A percentile compares a stretch with the other conserved stretches of the same genome.
phyloP scores from a whole-genome alignment of 2,888 invertebrate genomes.

The Pocota personata region DNA sequence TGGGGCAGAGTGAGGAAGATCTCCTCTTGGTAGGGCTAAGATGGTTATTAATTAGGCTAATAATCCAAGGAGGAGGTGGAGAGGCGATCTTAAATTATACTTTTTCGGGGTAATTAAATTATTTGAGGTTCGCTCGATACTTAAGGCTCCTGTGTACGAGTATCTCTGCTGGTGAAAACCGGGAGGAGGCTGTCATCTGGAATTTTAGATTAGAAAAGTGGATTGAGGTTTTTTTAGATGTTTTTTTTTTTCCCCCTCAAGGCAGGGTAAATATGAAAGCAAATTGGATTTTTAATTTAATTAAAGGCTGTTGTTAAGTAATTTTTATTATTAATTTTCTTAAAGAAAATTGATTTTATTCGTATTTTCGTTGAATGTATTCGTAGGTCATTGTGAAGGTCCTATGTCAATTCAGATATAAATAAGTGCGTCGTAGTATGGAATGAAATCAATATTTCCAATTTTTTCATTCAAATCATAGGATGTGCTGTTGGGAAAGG shows the following conservation, averaged over 20 bases:
- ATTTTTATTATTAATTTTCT: slow-evolving; percentile 1
- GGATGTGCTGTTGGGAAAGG: too few relatives aligned
- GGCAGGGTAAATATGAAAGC: neutral
- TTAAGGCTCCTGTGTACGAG: slow-evolving; percentile 23
- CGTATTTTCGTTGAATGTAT: neutral
- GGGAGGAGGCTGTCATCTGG: slow-evolving; percentile 41
- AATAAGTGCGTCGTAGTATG: too few relatives aligned
- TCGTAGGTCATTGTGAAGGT: neutral
- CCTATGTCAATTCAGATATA: too few relatives aligned
- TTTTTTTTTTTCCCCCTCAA: neutral
- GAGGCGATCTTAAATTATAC: slow-evolving; percentile 48
- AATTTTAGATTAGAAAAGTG: slow-evolving; percentile 41
- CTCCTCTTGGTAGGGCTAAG: slow-evolving; percentile 24
- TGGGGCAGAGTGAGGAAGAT: neutral
- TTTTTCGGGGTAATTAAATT: slow-evolving; percentile 59
- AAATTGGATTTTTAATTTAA: slow-evolving; percentile 49
- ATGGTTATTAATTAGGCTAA: slow-evolving; percentile 69
- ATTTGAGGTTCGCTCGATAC: slow-evolving; percentile 55
- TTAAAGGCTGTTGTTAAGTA: slow-evolving; percentile 18
- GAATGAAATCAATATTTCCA: too few relatives aligned
- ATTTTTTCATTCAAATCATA: too few relatives aligned
- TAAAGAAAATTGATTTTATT: slow-evolving; percentile 15
- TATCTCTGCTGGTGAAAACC: neutral
- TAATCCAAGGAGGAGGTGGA: slow-evolving; percentile 43
- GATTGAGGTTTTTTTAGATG: slow-evolving; percentile 33